Conservation (phyloP, 2,113 vertebrate species). For the Hippopotamus amphibius region DNA sequence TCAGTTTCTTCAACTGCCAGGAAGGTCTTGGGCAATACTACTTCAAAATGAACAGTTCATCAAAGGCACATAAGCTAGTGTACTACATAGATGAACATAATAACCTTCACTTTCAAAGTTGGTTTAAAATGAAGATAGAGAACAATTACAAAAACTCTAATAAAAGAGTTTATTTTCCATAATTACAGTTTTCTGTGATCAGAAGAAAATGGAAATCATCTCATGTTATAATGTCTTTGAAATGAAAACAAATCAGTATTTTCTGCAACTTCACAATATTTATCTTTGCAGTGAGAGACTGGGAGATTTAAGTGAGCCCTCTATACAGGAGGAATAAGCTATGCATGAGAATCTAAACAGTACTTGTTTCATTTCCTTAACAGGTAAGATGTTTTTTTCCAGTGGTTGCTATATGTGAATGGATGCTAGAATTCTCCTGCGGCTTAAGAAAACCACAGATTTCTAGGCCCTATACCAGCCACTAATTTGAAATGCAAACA, state of each 20-base stretch:
- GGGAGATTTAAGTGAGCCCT: background rate
- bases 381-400: background rate
- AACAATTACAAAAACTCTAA: background rate
- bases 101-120: background rate
- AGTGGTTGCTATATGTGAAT: background rate
- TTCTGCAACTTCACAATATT: conserved; percentile 10
- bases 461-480: background rate
- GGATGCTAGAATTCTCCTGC: background rate
- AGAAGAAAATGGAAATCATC: conserved; percentile 23
- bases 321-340: background rate
- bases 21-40: background rate
- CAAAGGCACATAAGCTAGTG: background rate
- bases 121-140: background rate
- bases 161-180: background rate
- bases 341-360: background rate
- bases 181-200: background rate
- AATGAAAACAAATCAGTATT: conserved; percentile 12
- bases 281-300: background rate
- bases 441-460: conserved; percentile 28
- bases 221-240: background rate
- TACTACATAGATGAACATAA: background rate
- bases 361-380: background rate
- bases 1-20: conserved; percentile 13
- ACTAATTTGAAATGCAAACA: background rate
- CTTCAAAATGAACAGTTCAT: background rate